Evolutionary conservation across 2,888 invertebrate species (phyloP).

Genomic region (Himalopsyche tibetana): DNA sequence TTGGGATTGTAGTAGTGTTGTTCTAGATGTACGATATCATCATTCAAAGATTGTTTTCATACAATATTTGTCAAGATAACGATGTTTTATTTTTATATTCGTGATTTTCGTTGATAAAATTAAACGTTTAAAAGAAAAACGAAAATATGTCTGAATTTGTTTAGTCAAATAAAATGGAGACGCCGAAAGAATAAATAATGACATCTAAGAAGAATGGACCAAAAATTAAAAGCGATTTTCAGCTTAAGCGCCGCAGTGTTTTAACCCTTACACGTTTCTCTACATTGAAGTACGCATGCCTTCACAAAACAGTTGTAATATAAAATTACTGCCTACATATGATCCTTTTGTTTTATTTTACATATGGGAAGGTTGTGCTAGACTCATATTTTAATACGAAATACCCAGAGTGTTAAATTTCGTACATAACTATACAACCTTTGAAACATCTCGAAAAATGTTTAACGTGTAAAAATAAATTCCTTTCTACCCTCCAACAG

Average conservation of each 20-base stretch:
- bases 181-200: no score
- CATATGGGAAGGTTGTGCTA: slow-evolving; percentile 37
- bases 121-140: no score
- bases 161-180: no score
- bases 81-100: no score
- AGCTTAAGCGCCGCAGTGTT: not conserved
- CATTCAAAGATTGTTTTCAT: no score
- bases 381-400: slow-evolving; percentile 20
- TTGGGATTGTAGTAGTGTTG: no score
- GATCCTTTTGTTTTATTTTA: slow-evolving; percentile 56
- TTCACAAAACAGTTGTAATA: slow-evolving; percentile 61
- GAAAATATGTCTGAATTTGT: no score
- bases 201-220: not conserved
- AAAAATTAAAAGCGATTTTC: slow-evolving; percentile 8
- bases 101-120: no score
- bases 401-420: not conserved
- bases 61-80: no score
- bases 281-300: slow-evolving; percentile 58
- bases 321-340: slow-evolving; percentile 59
- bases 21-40: no score
- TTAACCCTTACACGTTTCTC: slow-evolving; percentile 48
- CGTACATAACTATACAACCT: not conserved
- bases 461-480: no score
- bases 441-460: not conserved
- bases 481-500: no score